These are phyloP conservation scores for Microcebus griseorufus DNA, from an alignment of 2,113 vertebrate genomes.

Conservation along the genomic window DNA sequence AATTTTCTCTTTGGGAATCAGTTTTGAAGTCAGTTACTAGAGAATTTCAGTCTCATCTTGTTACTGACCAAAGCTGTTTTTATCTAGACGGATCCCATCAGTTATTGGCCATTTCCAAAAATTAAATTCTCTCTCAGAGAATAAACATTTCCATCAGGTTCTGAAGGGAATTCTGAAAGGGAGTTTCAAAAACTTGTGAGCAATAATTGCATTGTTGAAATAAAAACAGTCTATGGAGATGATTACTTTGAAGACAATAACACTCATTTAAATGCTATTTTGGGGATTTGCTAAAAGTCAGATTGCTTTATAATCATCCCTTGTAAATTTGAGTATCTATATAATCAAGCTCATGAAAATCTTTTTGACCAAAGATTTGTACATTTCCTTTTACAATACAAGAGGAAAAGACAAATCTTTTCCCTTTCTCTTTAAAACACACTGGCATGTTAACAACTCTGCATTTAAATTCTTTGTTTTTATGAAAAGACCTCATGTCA, in stretches of 20 bases:
- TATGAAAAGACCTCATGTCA: neutral
- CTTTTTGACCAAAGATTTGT: conserved; percentile 30
- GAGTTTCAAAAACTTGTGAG: neutral
- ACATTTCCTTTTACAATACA: neutral
- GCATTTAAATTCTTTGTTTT: neutral
- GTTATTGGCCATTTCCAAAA: conserved; percentile 14
- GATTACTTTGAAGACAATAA: neutral
- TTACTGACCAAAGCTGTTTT: conserved; percentile 6
- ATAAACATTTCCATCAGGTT: neutral
- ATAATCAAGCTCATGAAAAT: neutral
- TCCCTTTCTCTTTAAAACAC: neutral
- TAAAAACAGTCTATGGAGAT: neutral
- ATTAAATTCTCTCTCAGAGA: neutral
- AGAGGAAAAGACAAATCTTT: conserved; percentile 9
- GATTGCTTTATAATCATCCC: neutral
- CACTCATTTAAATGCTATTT: neutral
- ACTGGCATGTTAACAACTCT: neutral
- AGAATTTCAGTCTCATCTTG: neutral
- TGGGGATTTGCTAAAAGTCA: neutral
- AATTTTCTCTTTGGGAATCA: neutral
- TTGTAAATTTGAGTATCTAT: neutral
- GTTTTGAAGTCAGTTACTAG: neutral
- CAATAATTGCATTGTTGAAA: neutral
- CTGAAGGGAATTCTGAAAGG: neutral
- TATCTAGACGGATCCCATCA: neutral